phyloP scores from a whole-genome alignment of 2,113 vertebrate genomes.

The Cisticola juncidis region DNA sequence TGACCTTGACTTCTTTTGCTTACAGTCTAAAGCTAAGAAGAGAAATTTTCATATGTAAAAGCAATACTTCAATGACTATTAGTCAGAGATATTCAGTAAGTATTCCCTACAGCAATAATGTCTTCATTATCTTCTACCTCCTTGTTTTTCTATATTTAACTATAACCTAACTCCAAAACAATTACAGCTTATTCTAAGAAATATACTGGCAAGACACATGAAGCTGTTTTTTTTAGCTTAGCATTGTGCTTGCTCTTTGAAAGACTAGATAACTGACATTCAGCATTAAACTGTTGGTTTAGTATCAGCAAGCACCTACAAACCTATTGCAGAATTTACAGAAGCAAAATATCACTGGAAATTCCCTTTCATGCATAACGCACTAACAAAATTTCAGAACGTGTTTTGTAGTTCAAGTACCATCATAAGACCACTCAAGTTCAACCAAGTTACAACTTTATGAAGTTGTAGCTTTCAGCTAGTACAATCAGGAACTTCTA shows the following conservation, averaged over 20 bases:
- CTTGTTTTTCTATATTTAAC: background rate
- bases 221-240: background rate
- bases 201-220: background rate
- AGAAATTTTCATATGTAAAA: constrained; percentile 56
- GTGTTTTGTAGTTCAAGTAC: background rate
- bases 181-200: background rate
- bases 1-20: constrained; percentile 90
- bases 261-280: background rate
- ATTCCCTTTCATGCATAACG: background rate
- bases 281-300: background rate
- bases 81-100: constrained; percentile 16
- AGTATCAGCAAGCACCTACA: background rate
- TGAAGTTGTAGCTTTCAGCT: background rate
- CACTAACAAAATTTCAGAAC: background rate
- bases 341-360: background rate
- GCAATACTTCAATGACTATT: background rate
- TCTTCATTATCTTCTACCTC: no score
- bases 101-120: background rate
- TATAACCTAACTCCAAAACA: background rate
- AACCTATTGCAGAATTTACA: background rate
- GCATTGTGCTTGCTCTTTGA: background rate
- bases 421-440: background rate
- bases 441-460: background rate
- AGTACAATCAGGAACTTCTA: background rate
- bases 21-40: constrained; percentile 88